Evolutionary conservation across 2,888 invertebrate species (phyloP).

Genomic region (Calephelis perditalis): DNA sequence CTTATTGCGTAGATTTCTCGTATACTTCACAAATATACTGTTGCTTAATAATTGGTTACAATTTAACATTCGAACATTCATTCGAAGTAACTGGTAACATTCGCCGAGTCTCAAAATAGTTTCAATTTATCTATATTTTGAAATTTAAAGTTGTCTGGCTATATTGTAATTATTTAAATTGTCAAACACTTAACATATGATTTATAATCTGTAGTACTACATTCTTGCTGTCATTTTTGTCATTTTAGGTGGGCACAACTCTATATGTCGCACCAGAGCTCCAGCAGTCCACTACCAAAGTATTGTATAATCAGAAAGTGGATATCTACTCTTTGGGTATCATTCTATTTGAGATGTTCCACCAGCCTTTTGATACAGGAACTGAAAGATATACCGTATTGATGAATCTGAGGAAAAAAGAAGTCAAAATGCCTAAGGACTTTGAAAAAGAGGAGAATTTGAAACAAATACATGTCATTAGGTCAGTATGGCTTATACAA

Average conservation of each 20-base stretch:
- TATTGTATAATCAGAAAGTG: conserved; percentile 92
- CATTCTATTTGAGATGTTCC: conserved; percentile 97
- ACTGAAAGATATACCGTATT: conserved; percentile 94
- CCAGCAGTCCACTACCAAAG: conserved; percentile 81
- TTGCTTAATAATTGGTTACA: too few relatives aligned
- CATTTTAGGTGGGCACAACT: conserved; percentile 90
- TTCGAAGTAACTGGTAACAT: too few relatives aligned
- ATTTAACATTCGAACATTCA: too few relatives aligned
- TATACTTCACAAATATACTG: too few relatives aligned
- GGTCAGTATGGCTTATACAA: conserved; percentile 53
- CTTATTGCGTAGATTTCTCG: too few relatives aligned
- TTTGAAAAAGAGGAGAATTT: conserved; percentile 77
- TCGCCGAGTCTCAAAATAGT: too few relatives aligned
- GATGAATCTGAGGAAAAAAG: conserved; percentile 82
- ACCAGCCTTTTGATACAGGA: conserved; percentile 87
- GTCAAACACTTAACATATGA: too few relatives aligned
- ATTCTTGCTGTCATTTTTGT: conserved; percentile 7
- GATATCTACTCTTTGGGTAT: conserved; percentile 93
- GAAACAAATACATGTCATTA: conserved; percentile 79
- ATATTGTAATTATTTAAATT: too few relatives aligned
- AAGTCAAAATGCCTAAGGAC: conserved; percentile 84
- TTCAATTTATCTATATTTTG: too few relatives aligned
- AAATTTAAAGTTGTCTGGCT: too few relatives aligned
- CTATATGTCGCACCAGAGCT: conserved; percentile 97
- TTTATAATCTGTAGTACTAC: not conserved